Percentiles rank a stretch among this genome's conserved stretches.
These are phyloP conservation scores for Oligia fasciuncula DNA, from an alignment of 2,888 invertebrate species.

Conservation along the genomic window DNA sequence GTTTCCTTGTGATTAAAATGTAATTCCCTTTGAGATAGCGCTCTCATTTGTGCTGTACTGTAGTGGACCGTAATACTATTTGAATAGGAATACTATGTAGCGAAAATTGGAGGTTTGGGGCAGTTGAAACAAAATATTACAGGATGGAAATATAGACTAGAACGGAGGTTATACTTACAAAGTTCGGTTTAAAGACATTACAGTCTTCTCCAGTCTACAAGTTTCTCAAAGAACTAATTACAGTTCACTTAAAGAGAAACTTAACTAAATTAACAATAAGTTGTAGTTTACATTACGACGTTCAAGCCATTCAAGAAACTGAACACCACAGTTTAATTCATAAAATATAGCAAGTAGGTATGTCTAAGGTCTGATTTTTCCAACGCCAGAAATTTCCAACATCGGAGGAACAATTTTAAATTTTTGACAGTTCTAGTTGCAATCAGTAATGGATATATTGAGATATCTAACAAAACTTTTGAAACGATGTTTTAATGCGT, in stretches of 20 bases:
- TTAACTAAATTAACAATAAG: no score
- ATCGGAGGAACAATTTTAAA: no score
- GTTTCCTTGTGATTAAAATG: slow-evolving; percentile 55
- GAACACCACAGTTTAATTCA: no score
- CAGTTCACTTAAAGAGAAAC: no score
- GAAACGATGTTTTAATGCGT: background rate
- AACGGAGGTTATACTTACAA: background rate
- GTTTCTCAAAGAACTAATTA: no score
- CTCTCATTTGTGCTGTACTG: slow-evolving; percentile 11
- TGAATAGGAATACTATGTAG: background rate
- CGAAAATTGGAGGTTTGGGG: background rate
- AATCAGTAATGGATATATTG: background rate
- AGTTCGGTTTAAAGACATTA: no score
- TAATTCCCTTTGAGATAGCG: slow-evolving; percentile 48
- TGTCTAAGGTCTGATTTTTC: no score
- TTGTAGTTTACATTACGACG: no score
- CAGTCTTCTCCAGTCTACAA: no score
- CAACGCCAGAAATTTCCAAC: no score
- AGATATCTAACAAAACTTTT: background rate
- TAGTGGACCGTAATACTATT: slow-evolving; percentile 12
- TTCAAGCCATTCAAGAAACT: no score
- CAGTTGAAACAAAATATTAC: background rate
- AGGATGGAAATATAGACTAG: background rate
- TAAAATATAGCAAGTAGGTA: no score
- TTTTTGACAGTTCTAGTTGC: background rate